These are phyloP conservation scores for Rhinogobio ventralis DNA, from an alignment of 2,797 vertebrate genomes.

Conservation along the genomic window DNA sequence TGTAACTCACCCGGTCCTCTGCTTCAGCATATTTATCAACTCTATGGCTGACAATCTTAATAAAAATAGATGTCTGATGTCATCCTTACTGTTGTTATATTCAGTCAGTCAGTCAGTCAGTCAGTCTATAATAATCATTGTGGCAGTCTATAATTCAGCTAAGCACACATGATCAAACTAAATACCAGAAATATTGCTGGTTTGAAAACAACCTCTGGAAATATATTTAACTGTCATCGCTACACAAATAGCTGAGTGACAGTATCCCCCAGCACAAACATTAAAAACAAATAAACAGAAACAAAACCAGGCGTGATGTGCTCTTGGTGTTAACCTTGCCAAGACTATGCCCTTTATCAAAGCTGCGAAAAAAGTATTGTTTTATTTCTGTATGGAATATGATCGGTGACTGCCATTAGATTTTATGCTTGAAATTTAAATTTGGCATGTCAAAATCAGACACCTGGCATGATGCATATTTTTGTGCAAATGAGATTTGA, in stretches of 20 bases:
- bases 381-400: not conserved
- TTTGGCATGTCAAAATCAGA: not conserved
- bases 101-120: not conserved
- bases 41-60: not conserved
- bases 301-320: not conserved
- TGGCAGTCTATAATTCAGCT: conserved; percentile 36
- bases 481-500: not conserved
- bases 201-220: conserved; percentile 45
- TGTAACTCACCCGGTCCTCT: not conserved
- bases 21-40: not conserved
- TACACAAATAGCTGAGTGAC: conserved; percentile 38
- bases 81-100: not conserved
- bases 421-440: not conserved
- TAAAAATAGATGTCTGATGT: conserved; percentile 16
- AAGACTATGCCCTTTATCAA: conserved; percentile 5
- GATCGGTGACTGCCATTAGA: not conserved
- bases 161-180: conserved; percentile 64
- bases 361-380: not conserved
- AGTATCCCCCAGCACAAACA: conserved; percentile 36
- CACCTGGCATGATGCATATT: not conserved
- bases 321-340: not conserved
- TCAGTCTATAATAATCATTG: conserved; percentile 21
- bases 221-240: conserved; percentile 30
- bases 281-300: conserved; percentile 29
- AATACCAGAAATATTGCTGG: conserved; percentile 30